Evolutionary conservation across 2,113 vertebrate genomes (phyloP).

Genomic region (Carassius gibelio): DNA sequence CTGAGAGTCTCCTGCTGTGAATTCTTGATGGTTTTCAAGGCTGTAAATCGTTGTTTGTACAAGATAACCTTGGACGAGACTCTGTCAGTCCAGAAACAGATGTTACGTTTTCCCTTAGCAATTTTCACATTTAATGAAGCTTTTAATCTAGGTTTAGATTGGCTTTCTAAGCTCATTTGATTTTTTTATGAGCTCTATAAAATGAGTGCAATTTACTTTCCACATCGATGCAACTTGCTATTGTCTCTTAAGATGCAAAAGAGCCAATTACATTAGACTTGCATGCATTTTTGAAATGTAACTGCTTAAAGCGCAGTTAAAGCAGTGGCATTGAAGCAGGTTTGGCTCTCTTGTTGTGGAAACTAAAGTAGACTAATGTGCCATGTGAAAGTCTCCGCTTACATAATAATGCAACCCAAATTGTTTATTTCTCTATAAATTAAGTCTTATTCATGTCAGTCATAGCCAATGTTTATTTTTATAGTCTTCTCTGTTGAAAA

Average conservation of each 20-base stretch:
- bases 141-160: slow-evolving; percentile 77
- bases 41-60: slow-evolving; percentile 71
- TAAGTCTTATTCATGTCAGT: neutral
- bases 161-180: slow-evolving; percentile 64
- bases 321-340: slow-evolving; percentile 27
- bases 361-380: slow-evolving; percentile 1
- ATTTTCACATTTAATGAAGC: slow-evolving; percentile 81
- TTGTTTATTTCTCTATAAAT: slow-evolving; percentile 3
- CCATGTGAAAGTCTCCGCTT: neutral
- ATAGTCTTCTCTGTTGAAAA: neutral
- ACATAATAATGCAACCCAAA: neutral
- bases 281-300: slow-evolving; percentile 39
- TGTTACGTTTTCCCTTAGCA: slow-evolving; percentile 78
- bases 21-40: slow-evolving; percentile 56
- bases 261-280: slow-evolving; percentile 72
- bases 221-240: slow-evolving; percentile 61
- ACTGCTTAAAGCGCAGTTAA: slow-evolving; percentile 18
- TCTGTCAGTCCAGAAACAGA: slow-evolving; percentile 72
- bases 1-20: slow-evolving; percentile 43
- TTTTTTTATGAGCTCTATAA: slow-evolving; percentile 72
- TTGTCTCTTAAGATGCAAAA: slow-evolving; percentile 51
- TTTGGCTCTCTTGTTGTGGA: slow-evolving; percentile 38
- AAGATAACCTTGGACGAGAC: slow-evolving; percentile 76
- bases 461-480: neutral
- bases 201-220: slow-evolving; percentile 75